phyloP scores from a whole-genome alignment of 2,888 invertebrate species.

The Lasioglossum morio region DNA sequence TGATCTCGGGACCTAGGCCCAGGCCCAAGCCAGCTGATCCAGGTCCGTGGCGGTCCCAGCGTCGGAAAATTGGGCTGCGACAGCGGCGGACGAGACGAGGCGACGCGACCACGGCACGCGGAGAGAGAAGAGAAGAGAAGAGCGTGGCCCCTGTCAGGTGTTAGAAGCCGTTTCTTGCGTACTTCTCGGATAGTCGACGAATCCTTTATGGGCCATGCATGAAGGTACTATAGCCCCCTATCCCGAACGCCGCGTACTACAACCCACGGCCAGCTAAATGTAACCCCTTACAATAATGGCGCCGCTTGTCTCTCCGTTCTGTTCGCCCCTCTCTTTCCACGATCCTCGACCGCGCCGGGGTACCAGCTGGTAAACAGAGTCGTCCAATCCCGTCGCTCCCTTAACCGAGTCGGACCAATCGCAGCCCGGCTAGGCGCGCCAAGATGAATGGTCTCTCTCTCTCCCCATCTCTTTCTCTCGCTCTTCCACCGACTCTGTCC shows the following conservation, averaged over 20 bases:
- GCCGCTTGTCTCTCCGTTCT: slow-evolving; percentile 85
- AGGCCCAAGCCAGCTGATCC: slow-evolving; percentile 67
- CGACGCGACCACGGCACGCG: slow-evolving; percentile 64
- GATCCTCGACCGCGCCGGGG: slow-evolving; percentile 76
- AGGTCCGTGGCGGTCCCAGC: slow-evolving; percentile 61
- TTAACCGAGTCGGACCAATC: slow-evolving; percentile 82
- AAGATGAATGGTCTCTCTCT: slow-evolving; percentile 83
- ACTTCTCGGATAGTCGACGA: slow-evolving; percentile 90
- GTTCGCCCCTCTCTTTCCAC: slow-evolving; percentile 76
- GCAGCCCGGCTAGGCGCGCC: slow-evolving; percentile 82
- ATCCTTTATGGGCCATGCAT: slow-evolving; percentile 94
- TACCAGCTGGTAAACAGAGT: slow-evolving; percentile 85
- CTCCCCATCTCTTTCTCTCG: slow-evolving; percentile 26
- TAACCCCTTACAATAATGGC: slow-evolving; percentile 86
- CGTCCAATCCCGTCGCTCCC: slow-evolving; percentile 81
- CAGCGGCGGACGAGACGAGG: slow-evolving; percentile 59
- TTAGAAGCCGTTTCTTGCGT: slow-evolving; percentile 86
- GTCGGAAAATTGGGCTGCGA: slow-evolving; percentile 69
- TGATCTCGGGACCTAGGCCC: slow-evolving; percentile 56
- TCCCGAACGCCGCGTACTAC: slow-evolving; percentile 89
- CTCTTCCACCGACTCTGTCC: slow-evolving; percentile 2
- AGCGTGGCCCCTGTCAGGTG: slow-evolving; percentile 83
- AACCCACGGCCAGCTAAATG: slow-evolving; percentile 85
- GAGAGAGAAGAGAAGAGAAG: slow-evolving; percentile 76
- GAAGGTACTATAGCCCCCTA: slow-evolving; percentile 94